A percentile compares a stretch with the other conserved stretches of the same genome.
Evolutionary conservation across 2,888 invertebrate genomes (phyloP).

Genomic region (Germaria angustata): DNA sequence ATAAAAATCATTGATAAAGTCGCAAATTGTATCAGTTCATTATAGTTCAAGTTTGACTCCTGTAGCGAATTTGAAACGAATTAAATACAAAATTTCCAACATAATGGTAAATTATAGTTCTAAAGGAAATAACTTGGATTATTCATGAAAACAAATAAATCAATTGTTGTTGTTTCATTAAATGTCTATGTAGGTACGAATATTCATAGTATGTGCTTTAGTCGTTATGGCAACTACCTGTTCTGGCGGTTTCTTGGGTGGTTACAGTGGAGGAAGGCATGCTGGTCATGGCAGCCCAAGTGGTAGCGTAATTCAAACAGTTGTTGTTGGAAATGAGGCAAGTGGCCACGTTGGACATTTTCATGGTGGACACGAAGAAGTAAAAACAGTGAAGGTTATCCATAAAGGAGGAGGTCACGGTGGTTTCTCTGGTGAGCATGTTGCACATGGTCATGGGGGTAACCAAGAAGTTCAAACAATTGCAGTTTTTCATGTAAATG

Average conservation of each 20-base stretch:
- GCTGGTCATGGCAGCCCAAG: slow-evolving; percentile 21
- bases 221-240: slow-evolving; percentile 59
- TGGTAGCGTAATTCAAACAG: slow-evolving; percentile 32
- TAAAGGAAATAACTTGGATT: neutral
- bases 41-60: slow-evolving; percentile 71
- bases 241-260: slow-evolving; percentile 60
- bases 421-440: slow-evolving; percentile 61
- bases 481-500: slow-evolving; percentile 42
- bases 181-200: slow-evolving; percentile 45
- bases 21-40: slow-evolving; percentile 71
- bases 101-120: slow-evolving; percentile 62
- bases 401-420: slow-evolving; percentile 51
- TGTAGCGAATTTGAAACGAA: slow-evolving; percentile 65
- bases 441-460: slow-evolving; percentile 42
- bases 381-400: slow-evolving; percentile 58
- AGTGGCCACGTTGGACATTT: slow-evolving; percentile 22
- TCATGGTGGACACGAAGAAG: slow-evolving; percentile 33
- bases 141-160: neutral
- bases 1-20: slow-evolving; percentile 69
- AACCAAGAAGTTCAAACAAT: slow-evolving; percentile 53
- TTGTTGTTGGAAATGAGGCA: slow-evolving; percentile 41
- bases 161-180: neutral
- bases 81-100: slow-evolving; percentile 69
- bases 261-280: slow-evolving; percentile 26
- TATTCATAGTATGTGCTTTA: slow-evolving; percentile 62